Percentiles rank a stretch among this genome's conserved stretches.
Evolutionary conservation across 2,113 vertebrate genomes (phyloP).

Genomic region (Camelus dromedarius): DNA sequence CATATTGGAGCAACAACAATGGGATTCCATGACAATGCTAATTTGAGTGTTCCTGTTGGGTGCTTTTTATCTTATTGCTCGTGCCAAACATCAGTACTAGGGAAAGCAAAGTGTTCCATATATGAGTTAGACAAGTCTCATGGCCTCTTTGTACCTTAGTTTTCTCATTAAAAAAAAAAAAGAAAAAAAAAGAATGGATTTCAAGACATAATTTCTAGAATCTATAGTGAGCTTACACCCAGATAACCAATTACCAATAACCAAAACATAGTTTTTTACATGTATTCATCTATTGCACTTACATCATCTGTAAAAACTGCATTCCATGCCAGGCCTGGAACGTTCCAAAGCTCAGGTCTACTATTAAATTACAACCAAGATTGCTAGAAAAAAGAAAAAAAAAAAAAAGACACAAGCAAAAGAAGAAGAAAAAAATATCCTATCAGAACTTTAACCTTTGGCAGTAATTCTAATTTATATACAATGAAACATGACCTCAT

Average conservation of each 20-base stretch:
- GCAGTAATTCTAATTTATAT: not conserved
- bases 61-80: not conserved
- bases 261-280: not conserved
- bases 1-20: not conserved
- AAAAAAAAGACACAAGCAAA: not conserved
- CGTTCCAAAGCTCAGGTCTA: constrained; percentile 39
- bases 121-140: not conserved
- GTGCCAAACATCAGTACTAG: not conserved
- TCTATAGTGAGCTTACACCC: not conserved
- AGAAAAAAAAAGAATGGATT: too few species aligned
- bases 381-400: constrained; percentile 65
- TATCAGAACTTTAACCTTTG: constrained; percentile 15
- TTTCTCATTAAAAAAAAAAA: constrained; percentile 37
- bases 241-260: not conserved
- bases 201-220: not conserved
- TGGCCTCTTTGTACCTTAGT: constrained; percentile 30
- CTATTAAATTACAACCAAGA: constrained; percentile 79
- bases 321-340: constrained; percentile 84
- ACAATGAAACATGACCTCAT: not conserved
- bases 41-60: not conserved
- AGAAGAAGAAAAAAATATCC: not conserved
- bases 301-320: constrained; percentile 82
- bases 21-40: not conserved
- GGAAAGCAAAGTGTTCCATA: not conserved
- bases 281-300: constrained; percentile 65